Conservation (phyloP, 1,140 invertebrate genomes). For the Drosophila willistoni region DNA sequence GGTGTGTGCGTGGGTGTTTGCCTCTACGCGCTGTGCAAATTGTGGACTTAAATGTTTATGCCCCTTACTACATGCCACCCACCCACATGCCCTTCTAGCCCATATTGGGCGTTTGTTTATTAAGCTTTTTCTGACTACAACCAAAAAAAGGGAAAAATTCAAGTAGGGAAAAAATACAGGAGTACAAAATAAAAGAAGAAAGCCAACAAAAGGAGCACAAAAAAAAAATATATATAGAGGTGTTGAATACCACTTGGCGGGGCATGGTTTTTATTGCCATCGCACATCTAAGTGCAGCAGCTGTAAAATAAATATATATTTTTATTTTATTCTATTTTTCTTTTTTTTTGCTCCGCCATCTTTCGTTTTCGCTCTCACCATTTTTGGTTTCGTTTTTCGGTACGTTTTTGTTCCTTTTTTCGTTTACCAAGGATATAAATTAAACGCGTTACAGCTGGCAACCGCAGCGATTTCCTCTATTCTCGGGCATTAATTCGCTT, state of each 20-base stretch:
- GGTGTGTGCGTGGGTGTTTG: background rate
- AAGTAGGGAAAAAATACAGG: conserved; percentile 40
- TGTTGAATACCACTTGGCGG: conserved; percentile 78
- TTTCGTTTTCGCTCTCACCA: conserved; percentile 20
- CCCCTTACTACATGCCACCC: conserved; percentile 39
- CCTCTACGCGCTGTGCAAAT: conserved; percentile 71
- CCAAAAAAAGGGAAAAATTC: conserved; percentile 32
- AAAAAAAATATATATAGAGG: conserved; percentile 40
- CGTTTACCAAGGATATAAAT: conserved; percentile 70
- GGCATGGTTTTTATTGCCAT: conserved; percentile 75
- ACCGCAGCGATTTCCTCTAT: conserved; percentile 66
- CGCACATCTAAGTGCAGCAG: conserved; percentile 76
- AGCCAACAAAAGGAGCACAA: conserved; percentile 23
- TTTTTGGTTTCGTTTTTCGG: conserved; percentile 29
- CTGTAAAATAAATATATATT: conserved; percentile 82
- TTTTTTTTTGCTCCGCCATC: conserved; percentile 38
- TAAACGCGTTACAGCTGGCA: conserved; percentile 80
- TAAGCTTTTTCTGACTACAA: conserved; percentile 72
- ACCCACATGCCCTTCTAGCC: conserved; percentile 21
- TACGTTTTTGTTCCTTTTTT: conserved; percentile 33
- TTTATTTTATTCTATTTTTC: conserved; percentile 58
- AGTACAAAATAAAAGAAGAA: conserved; percentile 36
- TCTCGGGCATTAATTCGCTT: conserved; percentile 66
- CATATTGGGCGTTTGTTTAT: conserved; percentile 77
- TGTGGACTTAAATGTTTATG: conserved; percentile 81